Evolutionary conservation across 1,140 invertebrate species (phyloP).

Genomic region (Hycleus phaleratus): DNA sequence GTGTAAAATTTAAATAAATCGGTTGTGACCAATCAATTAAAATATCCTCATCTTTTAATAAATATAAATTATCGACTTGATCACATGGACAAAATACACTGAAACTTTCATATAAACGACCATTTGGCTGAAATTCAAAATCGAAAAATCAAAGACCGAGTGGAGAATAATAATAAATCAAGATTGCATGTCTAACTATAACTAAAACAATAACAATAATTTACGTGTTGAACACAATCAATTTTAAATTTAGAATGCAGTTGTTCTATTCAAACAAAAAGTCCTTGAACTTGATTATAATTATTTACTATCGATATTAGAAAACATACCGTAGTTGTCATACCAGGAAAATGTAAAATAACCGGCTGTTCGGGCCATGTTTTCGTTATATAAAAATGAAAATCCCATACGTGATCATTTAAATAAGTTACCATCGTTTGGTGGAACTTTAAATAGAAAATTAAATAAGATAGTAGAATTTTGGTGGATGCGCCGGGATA

Average conservation of each 20-base stretch:
- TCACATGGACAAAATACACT: slow-evolving; percentile 72
- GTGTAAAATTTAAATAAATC: slow-evolving; percentile 75
- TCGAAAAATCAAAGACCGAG: background rate
- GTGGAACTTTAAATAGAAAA: slow-evolving; percentile 62
- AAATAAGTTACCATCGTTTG: slow-evolving; percentile 79
- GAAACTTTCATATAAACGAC: slow-evolving; percentile 68
- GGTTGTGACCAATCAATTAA: slow-evolving; percentile 69
- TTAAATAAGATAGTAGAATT: background rate
- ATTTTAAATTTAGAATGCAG: background rate
- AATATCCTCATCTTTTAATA: slow-evolving; percentile 63
- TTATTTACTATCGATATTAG: background rate
- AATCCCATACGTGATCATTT: slow-evolving; percentile 77
- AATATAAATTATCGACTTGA: slow-evolving; percentile 57
- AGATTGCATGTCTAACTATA: background rate
- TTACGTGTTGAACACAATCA: background rate
- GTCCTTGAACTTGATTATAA: background rate
- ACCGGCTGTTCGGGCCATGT: slow-evolving; percentile 75
- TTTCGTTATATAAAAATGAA: slow-evolving; percentile 80
- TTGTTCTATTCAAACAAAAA: background rate
- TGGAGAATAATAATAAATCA: no score
- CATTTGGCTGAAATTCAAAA: slow-evolving; percentile 54
- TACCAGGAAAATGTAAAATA: slow-evolving; percentile 76
- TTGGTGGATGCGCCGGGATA: background rate
- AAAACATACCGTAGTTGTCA: slow-evolving; percentile 67
- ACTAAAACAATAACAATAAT: background rate